Evolutionary conservation across 2,888 invertebrate genomes (phyloP).

Genomic region (Microplitis manilae): DNA sequence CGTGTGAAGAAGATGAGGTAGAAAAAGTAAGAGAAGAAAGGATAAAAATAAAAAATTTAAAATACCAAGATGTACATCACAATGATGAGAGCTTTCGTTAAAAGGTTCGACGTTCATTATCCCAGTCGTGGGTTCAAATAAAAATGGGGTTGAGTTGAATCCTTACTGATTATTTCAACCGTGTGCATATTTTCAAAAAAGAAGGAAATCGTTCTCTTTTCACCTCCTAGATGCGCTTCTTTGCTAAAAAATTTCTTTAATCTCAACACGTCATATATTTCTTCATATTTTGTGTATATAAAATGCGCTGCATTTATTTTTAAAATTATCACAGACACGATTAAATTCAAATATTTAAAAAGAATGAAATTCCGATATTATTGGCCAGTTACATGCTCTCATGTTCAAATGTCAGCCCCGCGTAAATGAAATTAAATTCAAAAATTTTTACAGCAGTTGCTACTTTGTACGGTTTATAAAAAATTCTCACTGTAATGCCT

Average conservation of each 20-base stretch:
- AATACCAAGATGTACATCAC: neutral
- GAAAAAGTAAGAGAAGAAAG: neutral
- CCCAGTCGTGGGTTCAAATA: neutral
- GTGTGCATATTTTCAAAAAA: neutral
- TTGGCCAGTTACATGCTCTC: no score
- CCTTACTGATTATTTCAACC: neutral
- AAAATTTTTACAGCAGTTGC: no score
- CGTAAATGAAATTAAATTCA: no score
- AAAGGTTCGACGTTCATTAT: slow-evolving; percentile 17
- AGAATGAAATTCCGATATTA: no score
- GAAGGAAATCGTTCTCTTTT: neutral
- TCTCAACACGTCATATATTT: neutral
- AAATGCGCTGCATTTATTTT: no score
- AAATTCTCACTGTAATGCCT: no score
- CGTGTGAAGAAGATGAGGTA: slow-evolving; percentile 6
- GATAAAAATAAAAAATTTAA: neutral
- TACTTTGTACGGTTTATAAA: no score
- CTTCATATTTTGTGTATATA: no score
- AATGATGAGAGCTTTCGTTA: slow-evolving; percentile 29
- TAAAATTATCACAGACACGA: neutral
- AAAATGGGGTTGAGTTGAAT: neutral
- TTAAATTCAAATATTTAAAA: no score
- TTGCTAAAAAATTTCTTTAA: neutral
- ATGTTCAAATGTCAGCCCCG: no score
- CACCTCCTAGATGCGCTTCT: neutral